Evolutionary conservation across 2,888 invertebrate genomes (phyloP).

Genomic region (Eristalis intricaria): DNA sequence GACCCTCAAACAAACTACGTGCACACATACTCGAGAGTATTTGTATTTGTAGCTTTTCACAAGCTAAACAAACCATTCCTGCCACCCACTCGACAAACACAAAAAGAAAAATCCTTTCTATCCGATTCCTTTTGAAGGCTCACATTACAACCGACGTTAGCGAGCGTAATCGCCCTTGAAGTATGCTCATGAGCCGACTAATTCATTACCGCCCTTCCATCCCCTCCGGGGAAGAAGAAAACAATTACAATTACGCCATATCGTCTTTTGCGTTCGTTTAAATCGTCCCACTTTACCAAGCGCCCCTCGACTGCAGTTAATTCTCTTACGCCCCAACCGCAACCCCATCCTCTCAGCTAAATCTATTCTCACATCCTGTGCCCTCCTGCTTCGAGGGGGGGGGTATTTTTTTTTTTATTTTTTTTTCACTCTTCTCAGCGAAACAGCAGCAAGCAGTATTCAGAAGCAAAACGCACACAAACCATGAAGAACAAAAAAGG

Average conservation of each 20-base stretch:
- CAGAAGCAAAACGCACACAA: neutral
- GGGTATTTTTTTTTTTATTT: neutral
- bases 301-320: neutral
- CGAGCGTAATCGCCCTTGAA: constrained; percentile 13
- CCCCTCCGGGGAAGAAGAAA: neutral
- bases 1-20: neutral
- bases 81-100: neutral
- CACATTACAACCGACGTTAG: neutral
- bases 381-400: neutral
- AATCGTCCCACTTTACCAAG: constrained; percentile 9
- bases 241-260: constrained; percentile 36
- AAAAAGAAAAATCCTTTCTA: neutral
- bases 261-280: constrained; percentile 7
- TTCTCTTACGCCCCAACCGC: neutral
- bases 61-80: neutral
- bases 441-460: neutral
- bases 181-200: constrained; percentile 25
- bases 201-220: constrained; percentile 22
- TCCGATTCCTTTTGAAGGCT: neutral
- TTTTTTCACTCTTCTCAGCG: neutral
- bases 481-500: constrained; percentile 39
- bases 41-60: neutral
- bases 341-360: neutral
- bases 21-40: neutral
- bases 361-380: neutral